Percentiles rank a stretch among this genome's conserved stretches.
Evolutionary conservation across 2,113 vertebrate genomes (phyloP).

Genomic region (Notothenia rossii): DNA sequence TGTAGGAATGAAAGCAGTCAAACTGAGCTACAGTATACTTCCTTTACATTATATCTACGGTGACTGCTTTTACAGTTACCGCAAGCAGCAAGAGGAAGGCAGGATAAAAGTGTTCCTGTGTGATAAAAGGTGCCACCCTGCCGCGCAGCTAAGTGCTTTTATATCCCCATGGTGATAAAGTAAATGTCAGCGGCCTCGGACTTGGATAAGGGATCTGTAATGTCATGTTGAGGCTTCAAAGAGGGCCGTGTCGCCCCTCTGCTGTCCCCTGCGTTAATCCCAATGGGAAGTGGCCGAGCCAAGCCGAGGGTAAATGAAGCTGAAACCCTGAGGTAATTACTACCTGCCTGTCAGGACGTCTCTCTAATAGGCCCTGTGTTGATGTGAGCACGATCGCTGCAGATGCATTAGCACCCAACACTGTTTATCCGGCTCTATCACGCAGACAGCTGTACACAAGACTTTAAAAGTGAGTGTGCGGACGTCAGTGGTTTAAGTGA

Average conservation of each 20-base stretch:
- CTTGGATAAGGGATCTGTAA: slow-evolving; percentile 46
- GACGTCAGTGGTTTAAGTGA: background rate
- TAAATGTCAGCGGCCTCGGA: slow-evolving; percentile 68
- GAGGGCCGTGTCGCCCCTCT: background rate
- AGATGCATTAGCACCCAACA: slow-evolving; percentile 41
- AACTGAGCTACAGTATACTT: slow-evolving; percentile 34
- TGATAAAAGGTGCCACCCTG: slow-evolving; percentile 55
- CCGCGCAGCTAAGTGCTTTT: slow-evolving; percentile 61
- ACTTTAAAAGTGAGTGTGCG: slow-evolving; percentile 25
- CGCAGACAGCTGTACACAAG: slow-evolving; percentile 1
- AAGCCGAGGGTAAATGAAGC: slow-evolving; percentile 62
- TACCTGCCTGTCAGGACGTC: slow-evolving; percentile 71
- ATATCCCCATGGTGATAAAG: slow-evolving; percentile 51
- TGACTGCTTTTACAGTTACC: slow-evolving; percentile 31
- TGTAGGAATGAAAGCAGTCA: slow-evolving; percentile 43
- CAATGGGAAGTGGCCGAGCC: slow-evolving; percentile 30
- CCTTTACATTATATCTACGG: slow-evolving; percentile 21
- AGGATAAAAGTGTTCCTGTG: slow-evolving; percentile 35
- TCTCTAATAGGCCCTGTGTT: slow-evolving; percentile 68
- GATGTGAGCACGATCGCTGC: slow-evolving; percentile 40
- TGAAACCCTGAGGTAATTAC: slow-evolving; percentile 75
- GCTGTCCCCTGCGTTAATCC: slow-evolving; percentile 52
- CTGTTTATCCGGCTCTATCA: slow-evolving; percentile 47
- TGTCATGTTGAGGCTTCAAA: slow-evolving; percentile 49
- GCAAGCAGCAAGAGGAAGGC: slow-evolving; percentile 18